Conservation (phyloP, 2,113 vertebrate genomes). For the Calidris pugnax region DNA sequence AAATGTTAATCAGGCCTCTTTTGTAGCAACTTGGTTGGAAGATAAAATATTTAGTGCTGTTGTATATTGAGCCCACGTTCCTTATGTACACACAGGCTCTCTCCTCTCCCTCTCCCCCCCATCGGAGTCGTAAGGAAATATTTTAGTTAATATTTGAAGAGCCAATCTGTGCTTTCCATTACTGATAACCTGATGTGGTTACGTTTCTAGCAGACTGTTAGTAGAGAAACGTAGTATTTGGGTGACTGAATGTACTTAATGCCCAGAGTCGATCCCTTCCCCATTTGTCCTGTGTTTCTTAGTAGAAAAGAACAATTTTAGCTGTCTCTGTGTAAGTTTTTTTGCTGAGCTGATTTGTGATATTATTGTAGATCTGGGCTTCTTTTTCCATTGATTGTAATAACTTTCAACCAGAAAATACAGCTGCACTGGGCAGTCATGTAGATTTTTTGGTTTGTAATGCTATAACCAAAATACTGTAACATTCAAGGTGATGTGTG, state of each 20-base stretch:
- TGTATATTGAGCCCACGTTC: slow-evolving; percentile 11
- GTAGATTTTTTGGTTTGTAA: not conserved
- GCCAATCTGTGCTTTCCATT: not conserved
- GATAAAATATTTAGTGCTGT: slow-evolving; percentile 59
- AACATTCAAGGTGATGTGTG: not conserved
- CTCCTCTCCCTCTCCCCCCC: not conserved
- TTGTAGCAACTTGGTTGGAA: slow-evolving; percentile 44
- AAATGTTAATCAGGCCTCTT: slow-evolving; percentile 60
- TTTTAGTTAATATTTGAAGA: slow-evolving; percentile 3
- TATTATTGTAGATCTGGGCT: not conserved
- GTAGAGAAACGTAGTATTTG: not conserved
- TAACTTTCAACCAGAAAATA: not conserved
- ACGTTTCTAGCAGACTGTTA: not conserved
- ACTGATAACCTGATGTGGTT: not conserved
- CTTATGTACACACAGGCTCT: not conserved
- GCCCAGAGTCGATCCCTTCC: not conserved
- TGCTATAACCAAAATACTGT: not conserved
- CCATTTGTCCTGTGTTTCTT: not conserved
- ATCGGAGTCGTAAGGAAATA: not conserved
- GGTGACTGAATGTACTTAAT: not conserved
- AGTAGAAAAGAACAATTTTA: not conserved
- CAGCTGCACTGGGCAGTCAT: not conserved
- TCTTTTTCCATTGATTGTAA: not conserved
- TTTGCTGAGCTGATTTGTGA: not conserved
- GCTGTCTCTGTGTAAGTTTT: not conserved